phyloP scores from a whole-genome alignment of 1,140 invertebrate species.

The Halotydeus destructor region DNA sequence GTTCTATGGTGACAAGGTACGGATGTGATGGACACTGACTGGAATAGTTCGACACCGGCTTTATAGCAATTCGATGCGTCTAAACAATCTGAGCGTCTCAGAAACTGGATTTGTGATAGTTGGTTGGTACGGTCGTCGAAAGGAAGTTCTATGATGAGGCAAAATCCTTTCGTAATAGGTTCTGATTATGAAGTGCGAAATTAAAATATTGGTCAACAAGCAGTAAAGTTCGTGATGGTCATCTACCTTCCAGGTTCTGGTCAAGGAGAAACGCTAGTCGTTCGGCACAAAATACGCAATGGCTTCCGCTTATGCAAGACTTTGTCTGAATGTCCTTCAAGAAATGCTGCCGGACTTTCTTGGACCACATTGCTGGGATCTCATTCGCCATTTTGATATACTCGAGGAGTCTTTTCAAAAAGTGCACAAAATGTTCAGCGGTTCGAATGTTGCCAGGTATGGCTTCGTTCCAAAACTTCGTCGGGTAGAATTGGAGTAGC shows the following conservation, averaged over 20 bases:
- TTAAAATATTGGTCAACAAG: conserved; percentile 52
- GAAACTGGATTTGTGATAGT: conserved; percentile 88
- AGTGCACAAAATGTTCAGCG: conserved; percentile 85
- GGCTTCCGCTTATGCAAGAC: conserved; percentile 91
- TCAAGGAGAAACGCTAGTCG: conserved; percentile 62
- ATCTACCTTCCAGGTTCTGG: conserved; percentile 73
- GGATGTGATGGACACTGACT: conserved; percentile 92
- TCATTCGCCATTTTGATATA: conserved; percentile 94
- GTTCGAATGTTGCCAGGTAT: conserved; percentile 93
- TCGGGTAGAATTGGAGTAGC: conserved; percentile 48
- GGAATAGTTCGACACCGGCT: conserved; percentile 88
- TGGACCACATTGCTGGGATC: conserved; percentile 74
- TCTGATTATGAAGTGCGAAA: conserved; percentile 85
- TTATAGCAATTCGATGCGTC: conserved; percentile 97
- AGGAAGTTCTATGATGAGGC: conserved; percentile 87
- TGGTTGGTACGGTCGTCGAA: conserved; percentile 87
- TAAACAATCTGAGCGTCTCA: conserved; percentile 70
- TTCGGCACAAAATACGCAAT: conserved; percentile 79
- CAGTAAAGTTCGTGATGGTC: conserved; percentile 74
- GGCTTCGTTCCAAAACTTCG: conserved; percentile 45
- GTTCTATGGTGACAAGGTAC: conserved; percentile 93
- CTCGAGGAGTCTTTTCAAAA: conserved; percentile 80
- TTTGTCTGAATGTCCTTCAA: conserved; percentile 69
- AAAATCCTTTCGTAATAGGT: conserved; percentile 95
- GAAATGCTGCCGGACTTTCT: too few relatives aligned